Evolutionary conservation across 2,113 vertebrate species (phyloP).

Genomic region (Mormoops blainvillei): DNA sequence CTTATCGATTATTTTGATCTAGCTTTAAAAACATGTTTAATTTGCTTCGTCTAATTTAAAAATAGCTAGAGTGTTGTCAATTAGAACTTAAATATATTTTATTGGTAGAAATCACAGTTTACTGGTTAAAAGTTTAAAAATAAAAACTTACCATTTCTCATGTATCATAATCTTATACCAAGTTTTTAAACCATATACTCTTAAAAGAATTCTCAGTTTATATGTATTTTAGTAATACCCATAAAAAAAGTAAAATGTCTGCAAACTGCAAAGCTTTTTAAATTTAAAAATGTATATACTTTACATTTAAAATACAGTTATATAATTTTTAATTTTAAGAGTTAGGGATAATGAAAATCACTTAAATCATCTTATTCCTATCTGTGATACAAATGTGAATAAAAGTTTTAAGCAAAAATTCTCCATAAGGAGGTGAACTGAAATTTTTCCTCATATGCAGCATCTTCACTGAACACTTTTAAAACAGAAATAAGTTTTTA

Average conservation of each 20-base stretch:
- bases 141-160: neutral
- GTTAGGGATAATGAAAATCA: neutral
- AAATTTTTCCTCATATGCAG: neutral
- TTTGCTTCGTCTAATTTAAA: conserved; percentile 34
- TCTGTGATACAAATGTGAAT: neutral
- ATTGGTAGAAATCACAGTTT: conserved; percentile 10
- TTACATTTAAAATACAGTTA: conserved; percentile 11
- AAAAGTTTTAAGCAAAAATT: neutral
- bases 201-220: neutral
- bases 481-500: conserved; percentile 22
- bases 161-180: neutral
- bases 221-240: neutral
- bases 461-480: conserved; percentile 15
- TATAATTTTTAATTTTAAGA: conserved; percentile 35
- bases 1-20: neutral
- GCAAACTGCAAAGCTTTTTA: neutral
- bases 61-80: neutral
- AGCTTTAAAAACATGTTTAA: conserved; percentile 32
- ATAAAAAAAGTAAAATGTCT: conserved; percentile 21
- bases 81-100: conserved; percentile 9
- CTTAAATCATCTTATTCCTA: conserved; percentile 22
- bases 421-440: neutral
- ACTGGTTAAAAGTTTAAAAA: neutral
- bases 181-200: neutral
- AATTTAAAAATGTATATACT: conserved; percentile 7